Base-by-base conservation (phyloP, 2,888 invertebrate genomes). In the Phalera bucephala region DNA sequence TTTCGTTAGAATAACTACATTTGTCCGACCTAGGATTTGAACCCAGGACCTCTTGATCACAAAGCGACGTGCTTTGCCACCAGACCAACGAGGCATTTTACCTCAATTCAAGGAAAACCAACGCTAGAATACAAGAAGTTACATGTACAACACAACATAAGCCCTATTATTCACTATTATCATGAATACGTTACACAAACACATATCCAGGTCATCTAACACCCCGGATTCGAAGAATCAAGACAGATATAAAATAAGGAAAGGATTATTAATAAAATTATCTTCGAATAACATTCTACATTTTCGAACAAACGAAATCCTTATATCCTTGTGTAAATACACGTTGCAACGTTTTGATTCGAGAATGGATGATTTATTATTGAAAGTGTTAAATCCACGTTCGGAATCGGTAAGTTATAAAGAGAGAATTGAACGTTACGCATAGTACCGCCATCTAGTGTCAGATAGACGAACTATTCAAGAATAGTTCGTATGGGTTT, bases 401-500 rank as follows among this genome's bases (percentile, higher is more conserved):
- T n/a, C n/a, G n/a, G n/a, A n/a, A n/a, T n/a, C n/a, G n/a, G n/a
- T n/a, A n/a, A n/a, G n/a, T n/a, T n/a, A n/a, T n/a, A n/a, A n/a
- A n/a, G n/a, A n/a, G n/a, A n/a, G n/a, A n/a, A n/a, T n/a, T n/a
- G n/a, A n/a, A n/a, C n/a, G n/a, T n/a, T n/a, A n/a, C n/a, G n/a
- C n/a, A n/a, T n/a, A 22, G 36, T 58, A 52, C 36, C 76, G 77
- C 73, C 77, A 78, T 73, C 80, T 80, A 46, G 63, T 58, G 50
- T 36, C 42, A 55, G 56, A 46, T 72, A 66, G 54, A 15, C 2
- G 34, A 55, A 63, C 47, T 47, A 23, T 6, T n/a, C n/a, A n/a
- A n/a, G n/a, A n/a, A n/a, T n/a, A n/a, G n/a, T n/a, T n/a, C n/a
- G n/a, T n/a, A n/a, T n/a, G n/a, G n/a, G n/a, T n/a, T n/a, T n/a